Percentiles rank a stretch among this genome's conserved stretches.
Conservation (phyloP, 2,797 vertebrate genomes). For the Phylloscopus collybita region DNA sequence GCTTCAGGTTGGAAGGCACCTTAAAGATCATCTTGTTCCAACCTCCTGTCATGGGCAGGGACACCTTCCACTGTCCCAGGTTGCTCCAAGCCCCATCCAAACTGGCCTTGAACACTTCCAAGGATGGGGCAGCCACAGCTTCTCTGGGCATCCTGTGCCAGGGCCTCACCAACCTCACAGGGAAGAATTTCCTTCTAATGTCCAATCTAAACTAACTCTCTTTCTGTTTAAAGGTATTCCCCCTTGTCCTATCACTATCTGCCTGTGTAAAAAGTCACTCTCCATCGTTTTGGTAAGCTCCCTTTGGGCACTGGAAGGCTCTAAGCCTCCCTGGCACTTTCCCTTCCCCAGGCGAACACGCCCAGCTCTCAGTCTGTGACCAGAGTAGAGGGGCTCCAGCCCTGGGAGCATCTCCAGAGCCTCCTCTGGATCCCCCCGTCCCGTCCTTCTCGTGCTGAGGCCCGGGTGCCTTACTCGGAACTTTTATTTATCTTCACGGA, state of each 20-base stretch:
- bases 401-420: not conserved
- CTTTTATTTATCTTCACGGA: fast-evolving
- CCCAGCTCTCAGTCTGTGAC: too few relatives aligned
- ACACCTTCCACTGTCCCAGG: not conserved
- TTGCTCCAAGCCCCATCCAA: fast-evolving
- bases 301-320: not conserved
- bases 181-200: not conserved
- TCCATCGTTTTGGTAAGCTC: not conserved
- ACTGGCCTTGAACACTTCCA: not conserved
- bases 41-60: not conserved
- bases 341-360: not conserved
- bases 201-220: not conserved
- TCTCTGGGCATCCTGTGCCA: not conserved
- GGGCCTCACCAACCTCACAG: fast-evolving
- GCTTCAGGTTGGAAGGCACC: not conserved
- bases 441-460: not conserved
- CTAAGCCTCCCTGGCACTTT: not conserved
- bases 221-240: not conserved
- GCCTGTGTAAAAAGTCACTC: not conserved
- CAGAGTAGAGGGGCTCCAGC: not conserved
- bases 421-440: not conserved
- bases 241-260: not conserved
- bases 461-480: fast-evolving
- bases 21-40: too few relatives aligned
- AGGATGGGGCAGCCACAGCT: not conserved